A percentile compares a stretch with the other conserved stretches of the same genome.
Conservation (phyloP, 2,888 invertebrate species). For the Drosophila nr. medialis region DNA sequence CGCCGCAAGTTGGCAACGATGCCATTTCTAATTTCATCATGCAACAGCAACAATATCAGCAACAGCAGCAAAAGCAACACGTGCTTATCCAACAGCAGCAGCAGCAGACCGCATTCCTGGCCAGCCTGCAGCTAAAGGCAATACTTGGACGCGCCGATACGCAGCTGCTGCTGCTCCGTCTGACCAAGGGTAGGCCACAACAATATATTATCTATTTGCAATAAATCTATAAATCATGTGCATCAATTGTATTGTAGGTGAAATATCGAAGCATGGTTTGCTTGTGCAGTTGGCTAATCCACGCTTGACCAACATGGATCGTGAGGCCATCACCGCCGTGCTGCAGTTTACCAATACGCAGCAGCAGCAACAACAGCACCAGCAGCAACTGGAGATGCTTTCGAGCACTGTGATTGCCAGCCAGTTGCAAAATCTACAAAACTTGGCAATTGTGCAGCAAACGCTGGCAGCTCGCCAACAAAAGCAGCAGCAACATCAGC, state of each 20-base stretch:
- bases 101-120: conserved; percentile 82
- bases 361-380: conserved; percentile 81
- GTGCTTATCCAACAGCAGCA: conserved; percentile 80
- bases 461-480: conserved; percentile 77
- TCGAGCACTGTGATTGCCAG: conserved; percentile 81
- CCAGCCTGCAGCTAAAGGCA: conserved; percentile 82
- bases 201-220: too few species aligned
- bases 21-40: conserved; percentile 81
- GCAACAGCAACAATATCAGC: conserved; percentile 81
- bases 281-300: conserved; percentile 83
- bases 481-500: conserved; percentile 52
- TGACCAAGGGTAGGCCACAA: conserved; percentile 77
- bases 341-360: conserved; percentile 82
- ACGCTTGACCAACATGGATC: conserved; percentile 78
- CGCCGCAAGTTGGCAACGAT: conserved; percentile 62
- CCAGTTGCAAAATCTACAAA: conserved; percentile 83
- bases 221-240: neutral
- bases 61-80: conserved; percentile 80
- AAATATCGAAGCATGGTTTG: conserved; percentile 83
- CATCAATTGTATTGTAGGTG: conserved; percentile 59
- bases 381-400: conserved; percentile 79
- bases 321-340: conserved; percentile 83
- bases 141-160: conserved; percentile 82
- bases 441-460: conserved; percentile 82
- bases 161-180: conserved; percentile 77